phyloP scores from a whole-genome alignment of 2,113 vertebrate species.

The Progne subis region DNA sequence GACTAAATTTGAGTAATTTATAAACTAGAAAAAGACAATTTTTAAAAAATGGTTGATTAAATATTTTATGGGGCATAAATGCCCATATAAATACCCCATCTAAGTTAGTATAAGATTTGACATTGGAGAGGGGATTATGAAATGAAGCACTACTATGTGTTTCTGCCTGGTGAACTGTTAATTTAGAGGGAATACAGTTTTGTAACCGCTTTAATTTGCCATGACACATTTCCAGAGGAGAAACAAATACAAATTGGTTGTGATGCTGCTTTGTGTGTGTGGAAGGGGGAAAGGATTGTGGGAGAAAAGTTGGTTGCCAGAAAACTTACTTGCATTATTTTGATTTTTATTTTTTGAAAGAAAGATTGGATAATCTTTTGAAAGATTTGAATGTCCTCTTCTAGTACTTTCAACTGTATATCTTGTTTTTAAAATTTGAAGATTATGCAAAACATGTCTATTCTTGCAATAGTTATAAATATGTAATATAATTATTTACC shows the following conservation, averaged over 20 bases:
- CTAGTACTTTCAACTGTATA: conserved; percentile 64
- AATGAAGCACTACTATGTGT: not conserved
- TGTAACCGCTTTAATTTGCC: conserved; percentile 53
- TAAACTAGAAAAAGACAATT: not conserved
- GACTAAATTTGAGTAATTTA: not conserved
- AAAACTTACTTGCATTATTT: conserved; percentile 32
- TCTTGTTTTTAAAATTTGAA: conserved; percentile 60
- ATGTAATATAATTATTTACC: conserved; percentile 72
- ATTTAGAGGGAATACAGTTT: conserved; percentile 16
- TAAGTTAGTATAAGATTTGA: not conserved
- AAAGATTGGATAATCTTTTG: conserved; percentile 42
- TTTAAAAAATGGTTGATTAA: not conserved
- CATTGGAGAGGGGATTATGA: not conserved
- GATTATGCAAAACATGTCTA: conserved; percentile 57
- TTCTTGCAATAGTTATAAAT: conserved; percentile 70
- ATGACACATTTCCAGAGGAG: not conserved
- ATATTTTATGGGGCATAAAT: not conserved
- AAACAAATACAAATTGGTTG: not conserved
- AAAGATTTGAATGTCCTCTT: conserved; percentile 68
- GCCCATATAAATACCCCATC: not conserved
- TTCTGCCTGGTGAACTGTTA: not conserved
- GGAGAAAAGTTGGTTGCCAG: conserved; percentile 16
- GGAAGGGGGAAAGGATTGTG: not conserved
- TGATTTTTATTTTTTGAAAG: conserved; percentile 2
- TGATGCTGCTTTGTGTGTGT: not conserved